These are phyloP conservation scores for Protomyctophum bolini DNA, from an alignment of 2,113 vertebrate species.

Conservation along the genomic window DNA sequence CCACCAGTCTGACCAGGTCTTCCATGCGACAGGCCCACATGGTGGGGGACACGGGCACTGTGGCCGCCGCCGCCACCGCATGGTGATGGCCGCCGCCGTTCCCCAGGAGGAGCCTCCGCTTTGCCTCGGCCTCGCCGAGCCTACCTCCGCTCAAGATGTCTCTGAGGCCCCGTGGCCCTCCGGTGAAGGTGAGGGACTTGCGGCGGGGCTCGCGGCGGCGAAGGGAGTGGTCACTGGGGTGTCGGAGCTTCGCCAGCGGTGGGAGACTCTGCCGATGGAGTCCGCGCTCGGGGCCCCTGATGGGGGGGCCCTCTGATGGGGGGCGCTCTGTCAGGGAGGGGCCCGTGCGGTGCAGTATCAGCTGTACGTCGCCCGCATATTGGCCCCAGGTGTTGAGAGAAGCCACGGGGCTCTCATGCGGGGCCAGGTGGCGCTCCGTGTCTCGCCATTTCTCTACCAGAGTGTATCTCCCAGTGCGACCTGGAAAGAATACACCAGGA, in stretches of 20 bases:
- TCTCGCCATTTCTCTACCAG: slow-evolving; percentile 97
- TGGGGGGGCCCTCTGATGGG: slow-evolving; percentile 87
- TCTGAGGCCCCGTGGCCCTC: slow-evolving; percentile 88
- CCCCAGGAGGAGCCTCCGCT: slow-evolving; percentile 81
- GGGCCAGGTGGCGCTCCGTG: slow-evolving; percentile 90
- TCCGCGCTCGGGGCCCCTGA: slow-evolving; percentile 89
- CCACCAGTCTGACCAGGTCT: slow-evolving; percentile 87
- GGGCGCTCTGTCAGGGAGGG: slow-evolving; percentile 92
- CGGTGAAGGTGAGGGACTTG: slow-evolving; percentile 96
- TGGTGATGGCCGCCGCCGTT: slow-evolving; percentile 64
- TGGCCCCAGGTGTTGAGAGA: slow-evolving; percentile 98
- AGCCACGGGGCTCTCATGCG: slow-evolving; percentile 92
- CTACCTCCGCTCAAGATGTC: slow-evolving; percentile 90
- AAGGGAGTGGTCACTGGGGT: slow-evolving; percentile 85
- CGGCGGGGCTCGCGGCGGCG: slow-evolving; percentile 91
- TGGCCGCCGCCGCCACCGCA: slow-evolving; percentile 35
- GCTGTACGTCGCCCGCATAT: slow-evolving; percentile 95
- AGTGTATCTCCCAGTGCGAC: slow-evolving; percentile 94
- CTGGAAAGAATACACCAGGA: slow-evolving; percentile 67
- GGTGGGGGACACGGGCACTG: slow-evolving; percentile 49
- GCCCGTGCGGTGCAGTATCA: slow-evolving; percentile 92
- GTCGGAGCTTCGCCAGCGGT: slow-evolving; percentile 90
- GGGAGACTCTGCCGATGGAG: slow-evolving; percentile 93
- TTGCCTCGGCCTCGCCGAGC: slow-evolving; percentile 82
- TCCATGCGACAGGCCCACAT: slow-evolving; percentile 79